These are phyloP conservation scores for Oopsacas minuta DNA, from an alignment of 37 sponge, comb jelly and placozoan species.

Conservation along the genomic window DNA sequence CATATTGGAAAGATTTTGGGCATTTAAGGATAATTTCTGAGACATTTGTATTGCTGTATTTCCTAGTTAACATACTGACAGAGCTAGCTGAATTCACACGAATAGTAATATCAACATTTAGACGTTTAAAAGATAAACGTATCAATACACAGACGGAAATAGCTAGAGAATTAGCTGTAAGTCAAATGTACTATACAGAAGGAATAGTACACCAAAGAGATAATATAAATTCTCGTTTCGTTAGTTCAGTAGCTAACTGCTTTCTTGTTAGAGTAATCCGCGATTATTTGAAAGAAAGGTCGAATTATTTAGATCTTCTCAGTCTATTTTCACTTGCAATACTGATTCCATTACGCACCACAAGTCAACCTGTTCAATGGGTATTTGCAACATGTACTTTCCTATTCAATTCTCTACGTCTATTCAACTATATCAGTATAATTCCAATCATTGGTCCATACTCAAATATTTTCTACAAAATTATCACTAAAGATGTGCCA, in stretches of 20 bases:
- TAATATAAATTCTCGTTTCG: neutral
- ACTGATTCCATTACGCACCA: neutral
- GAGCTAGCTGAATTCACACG: neutral
- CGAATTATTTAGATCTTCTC: neutral
- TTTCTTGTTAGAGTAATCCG: neutral
- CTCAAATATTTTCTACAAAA: slow-evolving; percentile 6
- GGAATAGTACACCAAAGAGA: neutral
- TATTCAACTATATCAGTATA: slow-evolving; percentile 14
- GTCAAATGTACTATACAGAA: neutral
- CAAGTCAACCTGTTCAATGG: neutral
- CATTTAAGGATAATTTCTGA: neutral
- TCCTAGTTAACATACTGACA: neutral
- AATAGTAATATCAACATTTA: neutral
- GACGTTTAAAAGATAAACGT: neutral
- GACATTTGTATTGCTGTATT: neutral
- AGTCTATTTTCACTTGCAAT: neutral
- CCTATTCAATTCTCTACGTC: slow-evolving; percentile 3
- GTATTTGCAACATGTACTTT: slow-evolving; percentile 7
- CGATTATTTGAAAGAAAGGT: neutral
- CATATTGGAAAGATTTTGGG: neutral
- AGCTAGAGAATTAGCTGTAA: neutral
- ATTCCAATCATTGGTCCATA: neutral
- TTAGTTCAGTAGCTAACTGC: neutral
- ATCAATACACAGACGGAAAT: neutral
- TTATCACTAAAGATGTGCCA: neutral